A percentile compares a stretch with the other conserved stretches of the same genome.
Evolutionary conservation across 2,113 vertebrate genomes (phyloP).

Genomic region (Poecilia latipinna): DNA sequence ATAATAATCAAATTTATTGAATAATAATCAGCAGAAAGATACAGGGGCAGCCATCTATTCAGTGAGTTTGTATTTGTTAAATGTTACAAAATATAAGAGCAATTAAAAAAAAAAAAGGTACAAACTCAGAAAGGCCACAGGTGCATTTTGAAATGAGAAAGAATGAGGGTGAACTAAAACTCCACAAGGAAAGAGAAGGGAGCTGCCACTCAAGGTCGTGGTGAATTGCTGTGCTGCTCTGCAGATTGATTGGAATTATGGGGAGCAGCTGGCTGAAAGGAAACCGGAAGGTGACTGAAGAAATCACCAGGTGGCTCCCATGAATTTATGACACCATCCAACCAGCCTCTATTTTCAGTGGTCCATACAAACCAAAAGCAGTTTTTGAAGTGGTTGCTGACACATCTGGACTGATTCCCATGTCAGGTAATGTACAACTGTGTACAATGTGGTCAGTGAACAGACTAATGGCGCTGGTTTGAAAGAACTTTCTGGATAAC

Average conservation of each 20-base stretch:
- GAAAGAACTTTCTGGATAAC: conserved; percentile 55
- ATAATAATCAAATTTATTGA: background rate
- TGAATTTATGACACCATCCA: conserved; percentile 72
- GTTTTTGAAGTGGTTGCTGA: conserved; percentile 39
- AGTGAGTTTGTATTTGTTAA: conserved; percentile 28
- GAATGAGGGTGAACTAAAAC: conserved; percentile 57
- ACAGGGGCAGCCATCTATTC: background rate
- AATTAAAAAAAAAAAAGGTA: conserved; percentile 8
- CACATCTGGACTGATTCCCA: conserved; percentile 43
- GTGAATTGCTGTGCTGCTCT: conserved; percentile 57
- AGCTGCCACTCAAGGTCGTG: conserved; percentile 76
- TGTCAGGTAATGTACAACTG: conserved; percentile 4
- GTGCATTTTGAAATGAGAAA: conserved; percentile 76
- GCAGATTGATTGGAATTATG: conserved; percentile 77
- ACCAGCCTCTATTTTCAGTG: conserved; percentile 35
- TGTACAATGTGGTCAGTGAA: conserved; percentile 33
- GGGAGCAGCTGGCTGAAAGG: conserved; percentile 79
- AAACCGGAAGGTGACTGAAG: conserved; percentile 77
- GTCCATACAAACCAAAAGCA: conserved; percentile 41
- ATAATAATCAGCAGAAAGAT: background rate
- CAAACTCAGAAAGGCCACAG: conserved; percentile 69
- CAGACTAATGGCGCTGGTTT: conserved; percentile 52
- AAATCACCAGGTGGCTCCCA: conserved; percentile 78
- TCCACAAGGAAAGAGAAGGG: conserved; percentile 50
- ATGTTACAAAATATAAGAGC: conserved; percentile 18